Evolutionary conservation across 1,140 invertebrate genomes (phyloP).

Genomic region (Megalonaias nervosa): DNA sequence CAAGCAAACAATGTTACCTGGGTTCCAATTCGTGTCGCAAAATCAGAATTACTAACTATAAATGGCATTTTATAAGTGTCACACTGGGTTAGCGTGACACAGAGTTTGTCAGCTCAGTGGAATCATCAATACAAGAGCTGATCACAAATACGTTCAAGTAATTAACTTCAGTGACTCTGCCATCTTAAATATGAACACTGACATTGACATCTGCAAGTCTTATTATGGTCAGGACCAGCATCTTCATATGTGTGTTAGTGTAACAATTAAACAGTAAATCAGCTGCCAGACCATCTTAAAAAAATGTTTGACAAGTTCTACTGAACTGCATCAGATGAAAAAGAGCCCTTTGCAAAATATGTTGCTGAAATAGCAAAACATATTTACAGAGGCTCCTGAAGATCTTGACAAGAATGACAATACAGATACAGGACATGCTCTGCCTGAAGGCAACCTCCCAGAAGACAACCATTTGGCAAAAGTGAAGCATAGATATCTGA

Average conservation of each 20-base stretch:
- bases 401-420: slow-evolving; percentile 26
- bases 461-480: slow-evolving; percentile 19
- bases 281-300: slow-evolving; percentile 16
- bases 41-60: not conserved
- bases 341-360: slow-evolving; percentile 9
- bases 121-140: not conserved
- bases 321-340: slow-evolving; percentile 2
- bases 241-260: no score
- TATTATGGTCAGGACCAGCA: not conserved
- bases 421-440: slow-evolving; percentile 30
- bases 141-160: not conserved
- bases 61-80: not conserved
- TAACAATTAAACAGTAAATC: not conserved
- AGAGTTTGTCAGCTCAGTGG: not conserved
- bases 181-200: slow-evolving; percentile 4
- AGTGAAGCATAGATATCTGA: slow-evolving; percentile 9
- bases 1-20: slow-evolving; percentile 1
- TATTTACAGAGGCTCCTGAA: slow-evolving; percentile 23
- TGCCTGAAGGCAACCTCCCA: slow-evolving; percentile 25
- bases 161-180: not conserved
- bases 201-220: slow-evolving; percentile 15
- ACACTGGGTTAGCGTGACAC: not conserved
- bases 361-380: slow-evolving; percentile 10
- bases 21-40: not conserved
- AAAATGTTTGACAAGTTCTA: slow-evolving; percentile 7